Base-by-base conservation (phyloP, 2,797 vertebrate genomes). In the Denticeps clupeoides region DNA sequence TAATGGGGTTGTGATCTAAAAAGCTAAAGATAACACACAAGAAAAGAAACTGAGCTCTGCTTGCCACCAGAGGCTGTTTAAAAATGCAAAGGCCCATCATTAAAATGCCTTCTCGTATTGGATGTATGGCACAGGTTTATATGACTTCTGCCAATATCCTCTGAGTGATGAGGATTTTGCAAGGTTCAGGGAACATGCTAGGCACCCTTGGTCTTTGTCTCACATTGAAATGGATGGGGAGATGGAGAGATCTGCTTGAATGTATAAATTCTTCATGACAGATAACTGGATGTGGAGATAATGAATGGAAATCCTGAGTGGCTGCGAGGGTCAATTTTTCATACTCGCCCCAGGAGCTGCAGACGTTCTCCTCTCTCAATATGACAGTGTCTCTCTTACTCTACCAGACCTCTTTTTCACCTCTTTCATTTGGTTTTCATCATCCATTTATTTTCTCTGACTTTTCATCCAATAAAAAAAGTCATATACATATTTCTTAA, bases 251-350 rank as follows among this genome's bases (percentile, higher is more conserved):
- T 57, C 41, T 46, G 55, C 65, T 62, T 51, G 56, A 27, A 58
- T 62, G 44, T 41, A 45, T 63, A 45, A 68, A 49, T 58, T 61
- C 54, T 63, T 65, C 42, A 58, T 59, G 50, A 56, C 52, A 41
- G 55, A 61, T 64, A 50, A 45, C 49, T 63, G 60, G 28, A 70
- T 58, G 60, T 42, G 37, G 50, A 44, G 55, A 29, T 63, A 68
- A 72, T 69, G 53, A 68, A 68, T 61, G 43, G 45, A 67, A 52
- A 53, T 60, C 53, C 55, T 47, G 41, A 41, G 32, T 25, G 22
- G 45, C 50, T 38, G 41, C 31, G 41, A 23, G 49, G 46, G 41
- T 11, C 2, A 7, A 56, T 65, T 59, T 63, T 56, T 60, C 58
- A 60, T 45, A 45, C 24, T 47, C 28, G 52, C 10, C 11, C 11